These are phyloP conservation scores for Decapterus maruadsi DNA, from an alignment of 2,797 vertebrate species.

Conservation along the genomic window DNA sequence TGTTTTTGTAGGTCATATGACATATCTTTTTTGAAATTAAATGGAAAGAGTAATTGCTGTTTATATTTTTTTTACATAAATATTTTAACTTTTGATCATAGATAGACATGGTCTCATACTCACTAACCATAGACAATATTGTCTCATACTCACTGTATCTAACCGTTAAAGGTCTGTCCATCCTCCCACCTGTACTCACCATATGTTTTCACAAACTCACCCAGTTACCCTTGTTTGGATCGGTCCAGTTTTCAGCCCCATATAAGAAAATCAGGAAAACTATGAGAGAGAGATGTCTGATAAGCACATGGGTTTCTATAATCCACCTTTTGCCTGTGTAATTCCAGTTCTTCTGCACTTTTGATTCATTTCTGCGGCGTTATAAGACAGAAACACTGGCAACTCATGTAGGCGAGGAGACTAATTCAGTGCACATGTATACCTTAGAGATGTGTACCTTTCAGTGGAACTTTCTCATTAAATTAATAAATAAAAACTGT, in stretches of 20 bases:
- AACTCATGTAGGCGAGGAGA: constrained; percentile 56
- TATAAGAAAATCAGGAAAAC: constrained; percentile 20
- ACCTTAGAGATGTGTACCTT: constrained; percentile 66
- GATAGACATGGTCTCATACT: constrained; percentile 63
- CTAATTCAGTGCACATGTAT: constrained; percentile 71
- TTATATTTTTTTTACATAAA: constrained; percentile 71
- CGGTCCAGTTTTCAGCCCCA: constrained; percentile 17
- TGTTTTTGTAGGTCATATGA: constrained; percentile 77
- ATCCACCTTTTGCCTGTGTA: constrained; percentile 50
- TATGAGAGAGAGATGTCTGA: constrained; percentile 21
- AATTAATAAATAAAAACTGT: constrained; percentile 72
- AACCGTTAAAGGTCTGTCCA: constrained; percentile 42
- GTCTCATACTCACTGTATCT: constrained; percentile 26
- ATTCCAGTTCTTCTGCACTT: constrained; percentile 70
- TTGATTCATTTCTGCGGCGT: constrained; percentile 61
- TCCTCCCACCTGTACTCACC: constrained; percentile 43
- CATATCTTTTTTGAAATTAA: constrained; percentile 79
- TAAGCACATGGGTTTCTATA: constrained; percentile 29
- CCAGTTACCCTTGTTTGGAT: constrained; percentile 25
- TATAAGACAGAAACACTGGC: constrained; percentile 59
- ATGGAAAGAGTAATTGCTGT: constrained; percentile 70
- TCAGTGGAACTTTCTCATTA: constrained; percentile 64
- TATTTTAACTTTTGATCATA: constrained; percentile 75
- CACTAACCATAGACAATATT: constrained; percentile 41
- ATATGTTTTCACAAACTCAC: constrained; percentile 44